Conservation (phyloP, 30 jellyfish, hydroid and myxozoan genomes). For the Aurelia aurita region DNA sequence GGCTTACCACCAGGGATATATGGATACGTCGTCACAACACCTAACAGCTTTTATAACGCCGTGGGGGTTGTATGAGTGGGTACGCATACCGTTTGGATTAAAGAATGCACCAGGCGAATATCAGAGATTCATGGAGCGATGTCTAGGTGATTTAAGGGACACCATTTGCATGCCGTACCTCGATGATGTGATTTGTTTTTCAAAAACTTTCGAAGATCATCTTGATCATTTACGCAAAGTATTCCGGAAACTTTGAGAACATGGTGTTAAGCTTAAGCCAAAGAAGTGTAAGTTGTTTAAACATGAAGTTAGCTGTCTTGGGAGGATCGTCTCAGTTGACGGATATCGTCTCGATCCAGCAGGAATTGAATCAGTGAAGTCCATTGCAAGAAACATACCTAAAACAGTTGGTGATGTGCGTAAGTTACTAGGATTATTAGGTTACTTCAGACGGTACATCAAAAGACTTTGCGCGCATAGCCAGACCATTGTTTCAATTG, state of each 20-base stretch:
- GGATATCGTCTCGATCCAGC: too few relatives aligned
- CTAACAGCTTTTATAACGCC: too few relatives aligned
- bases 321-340: slow-evolving; percentile 34
- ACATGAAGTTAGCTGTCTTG: neutral
- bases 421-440: slow-evolving; percentile 36
- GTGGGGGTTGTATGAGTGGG: slow-evolving; percentile 75
- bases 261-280: slow-evolving; percentile 36
- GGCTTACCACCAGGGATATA: slow-evolving; percentile 63
- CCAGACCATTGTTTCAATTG: slow-evolving; percentile 45
- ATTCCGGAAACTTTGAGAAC: slow-evolving; percentile 19
- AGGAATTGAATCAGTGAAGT: slow-evolving; percentile 36
- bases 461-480: slow-evolving; percentile 31
- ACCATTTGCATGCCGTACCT: slow-evolving; percentile 11
- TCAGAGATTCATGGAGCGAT: slow-evolving; percentile 46
- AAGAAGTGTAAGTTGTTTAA: slow-evolving; percentile 20
- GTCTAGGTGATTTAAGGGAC: slow-evolving; percentile 44
- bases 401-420: slow-evolving; percentile 34
- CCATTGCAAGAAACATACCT: slow-evolving; percentile 10
- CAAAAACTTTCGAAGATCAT: slow-evolving; percentile 39
- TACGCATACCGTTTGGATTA: slow-evolving; percentile 67
- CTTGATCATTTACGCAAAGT: slow-evolving; percentile 13
- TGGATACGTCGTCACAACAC: slow-evolving; percentile 32
- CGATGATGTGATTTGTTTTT: slow-evolving; percentile 31
- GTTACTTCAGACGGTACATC: slow-evolving; percentile 36
- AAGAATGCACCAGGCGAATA: slow-evolving; percentile 66